Base-by-base conservation (phyloP, 1,140 invertebrate genomes). In the Chlorops oryzae region DNA sequence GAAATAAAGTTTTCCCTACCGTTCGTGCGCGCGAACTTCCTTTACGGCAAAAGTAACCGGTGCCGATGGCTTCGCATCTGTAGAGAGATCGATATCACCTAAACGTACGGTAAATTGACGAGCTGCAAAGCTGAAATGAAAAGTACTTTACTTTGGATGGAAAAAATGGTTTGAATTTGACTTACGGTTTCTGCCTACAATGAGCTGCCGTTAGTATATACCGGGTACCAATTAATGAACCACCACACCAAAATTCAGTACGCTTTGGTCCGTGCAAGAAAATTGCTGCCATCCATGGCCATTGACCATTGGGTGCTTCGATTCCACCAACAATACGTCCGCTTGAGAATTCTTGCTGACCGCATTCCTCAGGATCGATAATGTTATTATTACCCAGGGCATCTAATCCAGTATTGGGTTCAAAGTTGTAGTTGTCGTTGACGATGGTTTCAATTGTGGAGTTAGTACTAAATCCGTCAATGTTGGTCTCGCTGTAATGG, bases 261-360 rank as follows among this genome's bases (percentile, higher is more conserved):
- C 88, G 79, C 54, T 86, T 80, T 23, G 85, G 83, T 7, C 90
- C 89, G 61, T 92, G 88, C 20, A 95, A 76, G 63, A 89, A 94
- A 55, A 96, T 91, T 2, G 92, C 92, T 1, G 88, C 91, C 88
- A 93, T 91, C 91, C 91, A 94, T 0, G 91, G 90, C 88, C 89
- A 92, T 35, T 85, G 80, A 3, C 90, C 90, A 1, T 87, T 82
- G 9, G 83, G 75, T 0, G 89, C 80, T 65, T 90, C 87, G 27
- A 88, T 84, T n/a, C 91, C 91, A 1, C 91, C 90, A 1, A 93
- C 90, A 12, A 94, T 88, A 15, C 91, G 80, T 58, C 85, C 90
- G 25, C 87, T 85, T 18, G 88, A 85, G 50, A 83, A 80, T 72
- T 90, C 87, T 46, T 86, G 81, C 51, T 86, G 81, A 1, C 90